Base-by-base conservation (phyloP, 2,797 vertebrate genomes). In the Leptatherina wallacei region DNA sequence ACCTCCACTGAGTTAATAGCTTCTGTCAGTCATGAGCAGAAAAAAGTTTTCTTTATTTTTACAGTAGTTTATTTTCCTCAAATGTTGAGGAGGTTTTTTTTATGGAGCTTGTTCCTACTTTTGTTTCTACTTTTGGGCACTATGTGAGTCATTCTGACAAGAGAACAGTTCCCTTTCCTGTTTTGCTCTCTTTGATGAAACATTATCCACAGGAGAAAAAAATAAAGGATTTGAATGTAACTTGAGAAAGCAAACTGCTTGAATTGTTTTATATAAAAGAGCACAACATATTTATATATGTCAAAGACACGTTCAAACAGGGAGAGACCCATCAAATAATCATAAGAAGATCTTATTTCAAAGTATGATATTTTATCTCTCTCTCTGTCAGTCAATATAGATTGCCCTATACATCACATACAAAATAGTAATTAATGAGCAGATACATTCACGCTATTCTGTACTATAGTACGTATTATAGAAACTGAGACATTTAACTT, bases 1-100 rank as follows among this genome's bases (percentile, higher is more conserved):
- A 84, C 85, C 75, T 75, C 69, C 65, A 77, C 56, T 71, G 66
- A 59, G 63, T 84, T 87, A 81, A 86, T 88, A 59, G 71, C 20
- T 58, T 71, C 36, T 70, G 84, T 84, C 87, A 83, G 70, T 90
- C 83, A 85, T 49, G 14, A 42, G 33, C 60, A 75, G 49, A 13
- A 9, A 49, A 44, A 85, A 63, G 22, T 73, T 78, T 38, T 14
- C 33, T 55, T 78, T 49, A 20, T 61, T 76, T 61, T 73, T 32
- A 44, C 22, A 75, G 35, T 24, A 44, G 51, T 74, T 69, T 66
- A 52, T 33, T 69, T 61, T 76, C 10, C 42, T 60, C 13, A n/a
- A 22, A 77, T 62, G 56, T 13, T 6, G 27, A 64, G 10, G 69
- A 47, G 30, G 4, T 27, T 71, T 76, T 11, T 11, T 1, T 4